Evolutionary conservation across 2,113 vertebrate species (phyloP).

Genomic region (Climacteris rufus): DNA sequence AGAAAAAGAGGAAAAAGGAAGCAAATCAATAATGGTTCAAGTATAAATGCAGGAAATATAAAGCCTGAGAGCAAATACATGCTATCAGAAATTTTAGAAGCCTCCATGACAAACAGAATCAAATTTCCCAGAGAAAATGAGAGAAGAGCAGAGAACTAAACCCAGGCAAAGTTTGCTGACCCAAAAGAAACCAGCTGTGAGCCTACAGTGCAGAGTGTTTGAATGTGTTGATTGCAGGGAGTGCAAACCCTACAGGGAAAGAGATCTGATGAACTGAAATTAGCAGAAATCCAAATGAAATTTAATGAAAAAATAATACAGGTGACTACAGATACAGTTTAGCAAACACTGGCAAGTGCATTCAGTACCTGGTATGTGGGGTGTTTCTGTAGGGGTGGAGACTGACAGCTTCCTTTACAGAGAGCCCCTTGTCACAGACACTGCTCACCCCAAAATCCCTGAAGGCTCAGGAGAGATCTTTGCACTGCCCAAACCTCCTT

Average conservation of each 20-base stretch:
- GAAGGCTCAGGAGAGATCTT: background rate
- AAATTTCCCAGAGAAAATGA: background rate
- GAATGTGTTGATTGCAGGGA: background rate
- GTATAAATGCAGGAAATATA: background rate
- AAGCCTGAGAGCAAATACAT: background rate
- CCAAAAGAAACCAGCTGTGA: background rate
- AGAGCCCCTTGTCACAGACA: background rate
- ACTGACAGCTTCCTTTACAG: background rate
- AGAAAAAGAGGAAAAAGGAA: background rate
- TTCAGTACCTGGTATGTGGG: background rate
- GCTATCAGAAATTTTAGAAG: background rate
- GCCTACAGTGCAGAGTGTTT: background rate
- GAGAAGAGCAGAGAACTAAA: background rate
- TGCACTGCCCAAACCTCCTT: background rate
- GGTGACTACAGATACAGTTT: background rate
- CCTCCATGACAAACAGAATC: background rate
- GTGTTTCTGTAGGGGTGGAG: too few relatives aligned
- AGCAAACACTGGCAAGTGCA: background rate
- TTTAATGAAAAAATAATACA: background rate
- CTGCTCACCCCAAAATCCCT: background rate
- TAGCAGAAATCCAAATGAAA: background rate
- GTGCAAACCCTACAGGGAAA: background rate
- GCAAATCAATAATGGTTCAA: background rate
- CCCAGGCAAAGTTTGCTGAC: background rate
- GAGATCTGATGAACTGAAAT: background rate